These are phyloP conservation scores for Pseudotriccus pelzelni DNA, from an alignment of 2,797 vertebrate species.

Conservation along the genomic window DNA sequence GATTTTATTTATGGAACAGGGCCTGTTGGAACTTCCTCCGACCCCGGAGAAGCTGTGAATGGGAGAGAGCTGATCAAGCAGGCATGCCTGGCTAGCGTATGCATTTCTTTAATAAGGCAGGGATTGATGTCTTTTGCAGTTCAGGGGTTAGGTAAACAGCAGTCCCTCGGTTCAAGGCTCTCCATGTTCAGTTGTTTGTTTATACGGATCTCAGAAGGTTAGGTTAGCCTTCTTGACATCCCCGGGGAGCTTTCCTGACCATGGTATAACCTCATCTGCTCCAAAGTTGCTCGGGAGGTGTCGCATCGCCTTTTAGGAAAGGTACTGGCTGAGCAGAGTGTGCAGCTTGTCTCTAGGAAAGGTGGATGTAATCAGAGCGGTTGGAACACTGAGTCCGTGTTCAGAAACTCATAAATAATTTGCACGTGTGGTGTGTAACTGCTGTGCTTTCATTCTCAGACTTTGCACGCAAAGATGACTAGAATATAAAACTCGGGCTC, in stretches of 20 bases:
- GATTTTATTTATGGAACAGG: constrained; percentile 72
- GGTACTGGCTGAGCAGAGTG: not conserved
- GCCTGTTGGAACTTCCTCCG: constrained; percentile 72
- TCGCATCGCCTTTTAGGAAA: not conserved
- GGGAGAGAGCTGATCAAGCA: constrained; percentile 62
- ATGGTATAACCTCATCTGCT: constrained; percentile 56
- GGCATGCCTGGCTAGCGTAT: constrained; percentile 52
- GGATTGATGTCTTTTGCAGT: constrained; percentile 74
- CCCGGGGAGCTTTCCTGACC: constrained; percentile 65
- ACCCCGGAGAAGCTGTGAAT: constrained; percentile 68
- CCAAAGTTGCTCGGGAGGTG: constrained; percentile 18
- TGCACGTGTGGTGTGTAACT: fast-evolving
- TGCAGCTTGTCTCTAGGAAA: not conserved
- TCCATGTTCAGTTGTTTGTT: constrained; percentile 75
- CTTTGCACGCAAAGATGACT: not conserved
- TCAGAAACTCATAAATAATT: not conserved
- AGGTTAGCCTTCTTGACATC: constrained; percentile 51
- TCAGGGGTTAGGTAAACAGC: constrained; percentile 80
- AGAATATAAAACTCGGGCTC: fast-evolving
- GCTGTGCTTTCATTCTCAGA: not conserved
- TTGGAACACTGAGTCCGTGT: not conserved
- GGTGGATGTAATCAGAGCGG: not conserved
- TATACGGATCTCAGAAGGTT: constrained; percentile 72
- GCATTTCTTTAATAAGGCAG: constrained; percentile 75
- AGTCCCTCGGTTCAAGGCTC: constrained; percentile 71